Evolutionary conservation across 2,888 invertebrate species (phyloP).

Genomic region (Muschampia plurimacula): DNA sequence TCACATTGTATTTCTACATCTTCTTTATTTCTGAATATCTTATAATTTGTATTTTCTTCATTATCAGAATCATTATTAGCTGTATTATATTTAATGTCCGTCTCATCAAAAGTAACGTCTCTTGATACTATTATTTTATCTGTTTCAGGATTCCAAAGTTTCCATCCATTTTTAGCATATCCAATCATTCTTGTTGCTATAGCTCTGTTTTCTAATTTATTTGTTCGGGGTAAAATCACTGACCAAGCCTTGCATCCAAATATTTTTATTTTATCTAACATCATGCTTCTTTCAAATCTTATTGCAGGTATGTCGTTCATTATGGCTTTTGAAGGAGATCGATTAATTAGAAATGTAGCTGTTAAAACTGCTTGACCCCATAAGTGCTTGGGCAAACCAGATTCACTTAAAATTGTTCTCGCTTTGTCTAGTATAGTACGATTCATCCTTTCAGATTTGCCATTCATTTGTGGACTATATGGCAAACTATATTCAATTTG

Average conservation of each 20-base stretch:
- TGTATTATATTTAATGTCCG: background rate
- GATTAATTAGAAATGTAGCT: background rate
- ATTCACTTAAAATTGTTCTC: background rate
- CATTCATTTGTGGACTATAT: background rate
- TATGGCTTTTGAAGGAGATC: background rate
- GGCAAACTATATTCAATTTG: background rate
- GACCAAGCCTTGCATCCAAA: background rate
- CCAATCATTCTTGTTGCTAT: background rate
- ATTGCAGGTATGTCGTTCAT: background rate
- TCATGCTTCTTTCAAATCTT: background rate
- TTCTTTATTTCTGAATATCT: background rate
- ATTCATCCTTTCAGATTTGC: constrained; percentile 1
- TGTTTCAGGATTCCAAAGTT: background rate
- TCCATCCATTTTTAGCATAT: background rate
- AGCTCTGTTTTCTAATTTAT: background rate
- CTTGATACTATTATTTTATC: background rate
- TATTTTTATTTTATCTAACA: background rate
- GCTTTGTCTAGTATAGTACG: background rate
- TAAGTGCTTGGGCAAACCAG: background rate
- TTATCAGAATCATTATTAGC: background rate
- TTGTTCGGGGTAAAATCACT: background rate
- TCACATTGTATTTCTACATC: background rate
- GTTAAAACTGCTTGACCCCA: background rate
- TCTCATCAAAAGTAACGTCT: background rate
- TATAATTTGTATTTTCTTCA: background rate